phyloP scores from a whole-genome alignment of 2,113 vertebrate genomes.

The Menidia beryllina region DNA sequence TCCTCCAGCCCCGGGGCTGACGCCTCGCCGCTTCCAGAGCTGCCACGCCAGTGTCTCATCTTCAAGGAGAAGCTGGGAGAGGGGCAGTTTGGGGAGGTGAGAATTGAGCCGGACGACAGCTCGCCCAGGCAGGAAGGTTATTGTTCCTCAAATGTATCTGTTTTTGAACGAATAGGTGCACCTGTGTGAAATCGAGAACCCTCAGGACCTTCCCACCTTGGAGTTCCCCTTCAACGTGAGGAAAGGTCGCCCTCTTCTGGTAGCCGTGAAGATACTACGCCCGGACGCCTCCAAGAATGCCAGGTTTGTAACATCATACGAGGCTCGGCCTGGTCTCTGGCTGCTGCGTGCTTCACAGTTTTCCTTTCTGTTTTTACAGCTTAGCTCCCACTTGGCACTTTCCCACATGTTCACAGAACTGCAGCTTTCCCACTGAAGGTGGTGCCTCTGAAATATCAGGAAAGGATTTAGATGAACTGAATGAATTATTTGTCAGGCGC shows the following conservation, averaged over 20 bases:
- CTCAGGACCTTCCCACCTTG: constrained; percentile 87
- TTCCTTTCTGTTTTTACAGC: constrained; percentile 2
- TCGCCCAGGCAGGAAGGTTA: neutral
- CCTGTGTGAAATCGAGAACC: constrained; percentile 91
- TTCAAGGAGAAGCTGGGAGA: constrained; percentile 96
- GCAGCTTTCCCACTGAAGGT: neutral
- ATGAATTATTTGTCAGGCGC: neutral
- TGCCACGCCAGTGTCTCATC: constrained; percentile 87
- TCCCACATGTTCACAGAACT: neutral
- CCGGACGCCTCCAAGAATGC: constrained; percentile 94
- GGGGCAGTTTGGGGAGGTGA: constrained; percentile 94
- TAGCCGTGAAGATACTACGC: constrained; percentile 92
- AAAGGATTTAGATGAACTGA: neutral
- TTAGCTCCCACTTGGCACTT: neutral
- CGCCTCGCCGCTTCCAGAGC: constrained; percentile 85
- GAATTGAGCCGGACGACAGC: neutral
- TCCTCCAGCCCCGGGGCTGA: constrained; percentile 82
- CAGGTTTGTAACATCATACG: constrained; percentile 77
- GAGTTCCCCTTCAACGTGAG: constrained; percentile 89
- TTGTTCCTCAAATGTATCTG: constrained; percentile 16
- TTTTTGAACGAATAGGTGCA: constrained; percentile 84
- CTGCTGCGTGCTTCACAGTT: constrained; percentile 3
- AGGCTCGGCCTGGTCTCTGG: neutral
- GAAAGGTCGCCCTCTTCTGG: constrained; percentile 90
- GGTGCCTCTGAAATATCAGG: constrained; percentile 1